These are phyloP conservation scores for Microplitis manilae DNA, from an alignment of 2,888 invertebrate species.

Conservation along the genomic window DNA sequence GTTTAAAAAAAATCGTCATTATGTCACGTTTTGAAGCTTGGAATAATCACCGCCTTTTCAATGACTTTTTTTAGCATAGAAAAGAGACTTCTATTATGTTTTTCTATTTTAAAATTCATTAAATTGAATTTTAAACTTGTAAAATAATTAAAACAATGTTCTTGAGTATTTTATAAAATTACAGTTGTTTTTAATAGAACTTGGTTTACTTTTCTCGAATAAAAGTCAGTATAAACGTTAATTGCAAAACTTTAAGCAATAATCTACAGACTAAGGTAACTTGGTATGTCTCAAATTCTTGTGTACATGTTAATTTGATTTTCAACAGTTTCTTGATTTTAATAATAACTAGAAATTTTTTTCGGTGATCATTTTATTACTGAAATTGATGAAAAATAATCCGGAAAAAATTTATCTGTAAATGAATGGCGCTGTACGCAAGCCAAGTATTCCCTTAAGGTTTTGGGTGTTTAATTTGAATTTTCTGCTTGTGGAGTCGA, in stretches of 20 bases:
- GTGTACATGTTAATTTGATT: neutral
- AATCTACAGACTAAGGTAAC: conserved; percentile 7
- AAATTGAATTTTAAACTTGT: neutral
- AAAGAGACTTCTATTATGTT: too few species aligned
- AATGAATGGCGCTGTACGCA: neutral
- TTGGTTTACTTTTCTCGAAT: conserved; percentile 36
- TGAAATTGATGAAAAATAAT: neutral
- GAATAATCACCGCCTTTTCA: too few species aligned
- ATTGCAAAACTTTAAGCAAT: conserved; percentile 50
- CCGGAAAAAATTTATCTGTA: neutral
- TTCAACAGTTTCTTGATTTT: neutral
- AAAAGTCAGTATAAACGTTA: conserved; percentile 41
- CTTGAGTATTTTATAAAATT: conserved; percentile 6
- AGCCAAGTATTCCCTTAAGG: neutral
- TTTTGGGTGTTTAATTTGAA: neutral
- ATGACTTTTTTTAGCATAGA: too few species aligned
- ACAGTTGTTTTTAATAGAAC: conserved; percentile 48
- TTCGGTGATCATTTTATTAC: neutral
- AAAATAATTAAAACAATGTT: neutral
- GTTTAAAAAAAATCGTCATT: too few species aligned
- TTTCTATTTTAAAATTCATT: neutral
- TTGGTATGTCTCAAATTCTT: conserved; percentile 15
- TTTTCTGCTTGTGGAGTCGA: neutral
- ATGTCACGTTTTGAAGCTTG: too few species aligned
- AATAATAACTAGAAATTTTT: neutral